Conservation (phyloP, 2,113 vertebrate species). For the Progne subis region DNA sequence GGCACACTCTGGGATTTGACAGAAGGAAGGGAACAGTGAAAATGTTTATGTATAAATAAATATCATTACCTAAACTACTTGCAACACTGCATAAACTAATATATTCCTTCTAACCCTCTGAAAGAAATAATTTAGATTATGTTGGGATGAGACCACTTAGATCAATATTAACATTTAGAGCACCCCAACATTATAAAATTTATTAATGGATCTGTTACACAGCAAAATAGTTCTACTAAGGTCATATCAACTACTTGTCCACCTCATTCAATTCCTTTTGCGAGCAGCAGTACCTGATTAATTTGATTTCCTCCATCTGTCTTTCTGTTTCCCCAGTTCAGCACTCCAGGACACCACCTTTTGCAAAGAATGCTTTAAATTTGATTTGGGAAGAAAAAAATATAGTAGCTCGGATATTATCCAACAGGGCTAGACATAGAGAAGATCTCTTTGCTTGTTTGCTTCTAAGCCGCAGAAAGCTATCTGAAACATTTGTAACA, state of each 20-base stretch:
- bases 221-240: background rate
- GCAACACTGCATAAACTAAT: background rate
- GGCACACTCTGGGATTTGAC: background rate
- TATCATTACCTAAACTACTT: background rate
- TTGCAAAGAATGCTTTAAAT: slow-evolving; percentile 64
- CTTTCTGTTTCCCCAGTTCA: slow-evolving; percentile 51
- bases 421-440: background rate
- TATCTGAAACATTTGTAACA: slow-evolving; percentile 12
- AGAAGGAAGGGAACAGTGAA: background rate
- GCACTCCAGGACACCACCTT: slow-evolving; percentile 59
- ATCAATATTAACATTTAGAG: background rate
- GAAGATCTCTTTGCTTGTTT: slow-evolving; percentile 9
- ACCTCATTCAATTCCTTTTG: slow-evolving; percentile 47
- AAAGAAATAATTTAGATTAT: background rate
- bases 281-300: slow-evolving; percentile 47
- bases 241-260: background rate
- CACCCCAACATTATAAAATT: background rate
- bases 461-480: background rate
- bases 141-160: background rate
- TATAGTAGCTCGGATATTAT: slow-evolving; percentile 23
- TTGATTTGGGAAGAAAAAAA: slow-evolving; percentile 53
- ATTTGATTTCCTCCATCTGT: slow-evolving; percentile 65
- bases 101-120: background rate
- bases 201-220: background rate
- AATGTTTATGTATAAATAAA: background rate